Evolutionary conservation across 2,888 invertebrate species (phyloP).

Genomic region (Zeuzera pyrina): DNA sequence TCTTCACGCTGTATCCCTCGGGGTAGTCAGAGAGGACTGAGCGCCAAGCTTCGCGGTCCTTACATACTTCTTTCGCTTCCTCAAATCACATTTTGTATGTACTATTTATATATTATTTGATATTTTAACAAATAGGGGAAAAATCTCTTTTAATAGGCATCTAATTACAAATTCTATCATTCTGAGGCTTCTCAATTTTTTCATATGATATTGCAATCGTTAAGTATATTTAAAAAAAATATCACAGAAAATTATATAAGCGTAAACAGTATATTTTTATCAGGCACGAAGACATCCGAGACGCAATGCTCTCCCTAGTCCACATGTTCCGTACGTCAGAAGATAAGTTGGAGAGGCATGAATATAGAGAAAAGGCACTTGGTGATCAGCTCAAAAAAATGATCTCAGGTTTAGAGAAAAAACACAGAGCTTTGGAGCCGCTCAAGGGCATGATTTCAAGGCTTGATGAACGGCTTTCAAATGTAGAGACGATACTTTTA

Average conservation of each 20-base stretch:
- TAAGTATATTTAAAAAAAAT: too few relatives aligned
- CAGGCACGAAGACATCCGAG: constrained; percentile 81
- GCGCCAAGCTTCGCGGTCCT: too few relatives aligned
- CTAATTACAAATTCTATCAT: too few relatives aligned
- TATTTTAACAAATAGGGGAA: too few relatives aligned
- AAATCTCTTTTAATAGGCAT: too few relatives aligned
- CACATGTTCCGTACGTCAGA: constrained; percentile 85
- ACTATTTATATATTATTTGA: too few relatives aligned
- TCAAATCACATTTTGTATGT: too few relatives aligned
- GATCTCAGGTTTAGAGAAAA: constrained; percentile 79
- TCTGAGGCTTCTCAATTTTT: too few relatives aligned
- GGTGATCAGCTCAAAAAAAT: constrained; percentile 86
- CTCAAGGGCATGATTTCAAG: constrained; percentile 79
- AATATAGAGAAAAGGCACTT: constrained; percentile 83
- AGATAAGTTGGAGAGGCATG: constrained; percentile 88
- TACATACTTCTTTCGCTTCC: too few relatives aligned
- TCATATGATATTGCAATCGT: too few relatives aligned
- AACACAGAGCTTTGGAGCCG: constrained; percentile 79
- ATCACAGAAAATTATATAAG: neutral
- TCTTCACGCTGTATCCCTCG: too few relatives aligned
- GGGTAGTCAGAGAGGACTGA: too few relatives aligned
- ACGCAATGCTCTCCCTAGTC: constrained; percentile 85
- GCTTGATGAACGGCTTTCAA: constrained; percentile 82
- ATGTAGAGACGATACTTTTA: constrained; percentile 83
- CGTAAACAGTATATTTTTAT: constrained; percentile 7